Base-by-base conservation (phyloP, 2,113 vertebrate species). In the Recurvirostra avosetta region DNA sequence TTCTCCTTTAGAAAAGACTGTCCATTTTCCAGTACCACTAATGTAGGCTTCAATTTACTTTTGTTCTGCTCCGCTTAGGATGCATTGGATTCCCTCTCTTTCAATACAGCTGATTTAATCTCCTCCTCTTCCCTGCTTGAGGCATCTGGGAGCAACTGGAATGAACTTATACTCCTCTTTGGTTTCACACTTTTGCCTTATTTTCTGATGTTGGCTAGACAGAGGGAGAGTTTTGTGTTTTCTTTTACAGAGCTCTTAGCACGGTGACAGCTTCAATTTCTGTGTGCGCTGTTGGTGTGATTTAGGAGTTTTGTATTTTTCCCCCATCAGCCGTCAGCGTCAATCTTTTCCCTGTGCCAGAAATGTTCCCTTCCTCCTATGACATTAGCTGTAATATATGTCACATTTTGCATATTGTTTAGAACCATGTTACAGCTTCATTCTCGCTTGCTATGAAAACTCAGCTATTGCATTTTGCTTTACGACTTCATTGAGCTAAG, bases 31-130 rank as follows among this genome's bases (percentile, higher is more conserved):
- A 58, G 18, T 72, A 71, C 58, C 26, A 45, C n/a, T 81, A 52
- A n/a, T 20, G 58, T 72, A 59, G 40, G 71, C 47, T 91, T 94
- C 79, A 91, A 53, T 96, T 97, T 76, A 81, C 56, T 87, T 97
- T 61, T 77, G 53, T 77, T 43, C 32, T 34, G 8, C 77, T 94
- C 91, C 16, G 3, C 19, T 88, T 96, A 22, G 12, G 73, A 76
- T 87, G 52, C 43, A 53, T 32, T 66, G 27, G 84, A 56, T 95
- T 94, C 18, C 7, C 47, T 91, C 84, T 92, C 80, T 92, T 96
- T 96, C 88, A 87, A 50, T 53, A 75, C 18, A 77, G 22, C 50
- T 96, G 90, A 94, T 93, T 96, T 88, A 77, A 88, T 96, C 73
- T 90, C 63, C 59, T 25, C 15, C 30, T 79, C 12, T 74, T 92